A percentile compares a stretch with the other conserved stretches of the same genome.
Evolutionary conservation across 2,797 vertebrate genomes (phyloP).

Genomic region (Sebastes taczanowskii): DNA sequence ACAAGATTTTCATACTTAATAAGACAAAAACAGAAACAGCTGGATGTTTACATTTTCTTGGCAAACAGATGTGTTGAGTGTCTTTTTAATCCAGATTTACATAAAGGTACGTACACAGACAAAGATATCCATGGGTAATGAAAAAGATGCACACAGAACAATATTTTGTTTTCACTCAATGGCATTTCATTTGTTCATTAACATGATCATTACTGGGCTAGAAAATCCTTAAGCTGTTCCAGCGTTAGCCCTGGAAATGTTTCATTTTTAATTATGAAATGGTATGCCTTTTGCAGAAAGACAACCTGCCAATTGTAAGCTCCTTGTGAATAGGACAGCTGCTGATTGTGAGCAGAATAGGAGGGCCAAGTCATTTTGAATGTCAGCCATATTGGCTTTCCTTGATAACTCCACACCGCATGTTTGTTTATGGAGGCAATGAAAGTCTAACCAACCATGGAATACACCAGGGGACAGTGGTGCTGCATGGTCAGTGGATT

Average conservation of each 20-base stretch:
- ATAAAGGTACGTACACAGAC: not conserved
- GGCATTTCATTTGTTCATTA: slow-evolving; percentile 40
- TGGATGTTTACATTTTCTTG: not conserved
- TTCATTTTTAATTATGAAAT: slow-evolving; percentile 64
- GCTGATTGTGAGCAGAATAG: slow-evolving; percentile 56
- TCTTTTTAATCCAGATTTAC: slow-evolving; percentile 12
- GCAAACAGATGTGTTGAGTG: not conserved
- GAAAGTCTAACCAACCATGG: slow-evolving; percentile 61
- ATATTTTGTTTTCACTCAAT: not conserved
- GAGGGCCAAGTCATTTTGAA: slow-evolving; percentile 68
- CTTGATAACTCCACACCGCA: slow-evolving; percentile 56
- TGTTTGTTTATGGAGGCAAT: slow-evolving; percentile 71
- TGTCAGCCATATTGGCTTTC: slow-evolving; percentile 73
- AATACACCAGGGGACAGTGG: slow-evolving; percentile 13
- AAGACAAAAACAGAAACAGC: not conserved
- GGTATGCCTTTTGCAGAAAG: slow-evolving; percentile 40
- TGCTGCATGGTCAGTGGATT: slow-evolving; percentile 1
- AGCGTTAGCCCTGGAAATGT: slow-evolving; percentile 36
- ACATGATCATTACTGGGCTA: slow-evolving; percentile 24
- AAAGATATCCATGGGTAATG: not conserved
- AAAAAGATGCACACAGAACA: not conserved
- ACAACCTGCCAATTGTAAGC: slow-evolving; percentile 37
- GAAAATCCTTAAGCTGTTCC: slow-evolving; percentile 41
- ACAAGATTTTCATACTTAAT: not conserved
- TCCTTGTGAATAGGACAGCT: slow-evolving; percentile 64